Evolutionary conservation across 2,888 invertebrate genomes (phyloP).

Genomic region (Protonemura montana): DNA sequence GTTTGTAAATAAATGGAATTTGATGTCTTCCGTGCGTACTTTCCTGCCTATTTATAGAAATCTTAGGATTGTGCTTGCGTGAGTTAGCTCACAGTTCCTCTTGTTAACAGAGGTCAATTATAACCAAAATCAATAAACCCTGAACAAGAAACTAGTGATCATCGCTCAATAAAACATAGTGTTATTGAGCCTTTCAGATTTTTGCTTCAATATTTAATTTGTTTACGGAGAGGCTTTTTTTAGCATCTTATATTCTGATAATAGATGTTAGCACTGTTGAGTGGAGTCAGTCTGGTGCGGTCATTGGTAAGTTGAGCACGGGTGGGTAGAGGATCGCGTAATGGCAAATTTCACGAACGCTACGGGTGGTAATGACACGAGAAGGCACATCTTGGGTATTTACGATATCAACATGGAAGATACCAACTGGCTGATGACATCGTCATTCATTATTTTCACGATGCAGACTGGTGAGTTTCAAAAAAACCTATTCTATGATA

Average conservation of each 20-base stretch:
- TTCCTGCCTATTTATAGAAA: not conserved
- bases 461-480: conserved; percentile 85
- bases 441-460: conserved; percentile 89
- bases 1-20: not conserved
- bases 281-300: not conserved
- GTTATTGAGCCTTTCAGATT: conserved; percentile 30
- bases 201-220: conserved; percentile 1
- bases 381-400: conserved; percentile 53
- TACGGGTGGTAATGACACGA: not conserved
- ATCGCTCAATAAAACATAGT: not conserved
- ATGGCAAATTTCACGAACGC: not conserved
- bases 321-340: not conserved
- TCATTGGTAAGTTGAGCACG: not conserved
- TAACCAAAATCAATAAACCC: not conserved
- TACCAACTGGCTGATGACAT: conserved; percentile 88
- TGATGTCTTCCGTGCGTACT: not conserved
- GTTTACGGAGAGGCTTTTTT: conserved; percentile 17
- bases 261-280: not conserved
- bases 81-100: not conserved
- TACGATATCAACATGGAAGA: conserved; percentile 78
- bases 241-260: not conserved
- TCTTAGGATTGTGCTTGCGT: not conserved
- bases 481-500: not conserved
- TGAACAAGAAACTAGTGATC: conserved; percentile 19
- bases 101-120: not conserved